A percentile compares a stretch with the other conserved stretches of the same genome.
phyloP scores from a whole-genome alignment of 2,113 vertebrate genomes.

The Bambusicola thoracicus region DNA sequence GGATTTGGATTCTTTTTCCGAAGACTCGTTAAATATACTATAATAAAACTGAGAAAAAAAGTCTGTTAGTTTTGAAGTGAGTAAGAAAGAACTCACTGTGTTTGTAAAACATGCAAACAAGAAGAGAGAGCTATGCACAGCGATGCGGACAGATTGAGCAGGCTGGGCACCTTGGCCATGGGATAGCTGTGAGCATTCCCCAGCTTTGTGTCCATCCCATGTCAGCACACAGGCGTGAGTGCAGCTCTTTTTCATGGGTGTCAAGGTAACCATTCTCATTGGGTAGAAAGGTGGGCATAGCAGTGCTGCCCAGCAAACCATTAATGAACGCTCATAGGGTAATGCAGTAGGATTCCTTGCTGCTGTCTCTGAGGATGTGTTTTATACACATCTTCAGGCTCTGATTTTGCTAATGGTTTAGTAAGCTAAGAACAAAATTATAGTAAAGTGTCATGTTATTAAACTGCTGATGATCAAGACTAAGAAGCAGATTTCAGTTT shows the following conservation, averaged over 20 bases:
- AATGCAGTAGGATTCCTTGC: constrained; percentile 1
- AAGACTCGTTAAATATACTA: background rate
- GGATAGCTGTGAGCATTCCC: constrained; percentile 25
- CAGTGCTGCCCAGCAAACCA: background rate
- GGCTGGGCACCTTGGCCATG: constrained; percentile 34
- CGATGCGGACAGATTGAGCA: constrained; percentile 30
- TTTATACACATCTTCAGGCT: constrained; percentile 19
- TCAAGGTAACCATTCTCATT: background rate
- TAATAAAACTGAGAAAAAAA: constrained; percentile 11
- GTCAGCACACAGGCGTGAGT: background rate
- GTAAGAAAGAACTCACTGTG: background rate
- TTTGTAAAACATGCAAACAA: background rate
- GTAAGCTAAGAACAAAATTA: constrained; percentile 22
- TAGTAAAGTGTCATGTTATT: constrained; percentile 15
- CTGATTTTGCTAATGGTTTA: constrained; percentile 32
- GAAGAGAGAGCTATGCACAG: background rate
- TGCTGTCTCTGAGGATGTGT: background rate
- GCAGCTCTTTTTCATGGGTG: background rate
- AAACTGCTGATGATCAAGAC: background rate
- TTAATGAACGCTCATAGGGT: background rate
- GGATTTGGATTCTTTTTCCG: background rate
- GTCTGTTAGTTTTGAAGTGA: background rate
- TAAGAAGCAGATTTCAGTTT: constrained; percentile 34
- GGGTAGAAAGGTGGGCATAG: background rate
- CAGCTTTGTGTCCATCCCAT: constrained; percentile 4